These are phyloP conservation scores for Epizoanthus scotinus DNA, from an alignment of 92 coral and sea anemone genomes.

Conservation along the genomic window DNA sequence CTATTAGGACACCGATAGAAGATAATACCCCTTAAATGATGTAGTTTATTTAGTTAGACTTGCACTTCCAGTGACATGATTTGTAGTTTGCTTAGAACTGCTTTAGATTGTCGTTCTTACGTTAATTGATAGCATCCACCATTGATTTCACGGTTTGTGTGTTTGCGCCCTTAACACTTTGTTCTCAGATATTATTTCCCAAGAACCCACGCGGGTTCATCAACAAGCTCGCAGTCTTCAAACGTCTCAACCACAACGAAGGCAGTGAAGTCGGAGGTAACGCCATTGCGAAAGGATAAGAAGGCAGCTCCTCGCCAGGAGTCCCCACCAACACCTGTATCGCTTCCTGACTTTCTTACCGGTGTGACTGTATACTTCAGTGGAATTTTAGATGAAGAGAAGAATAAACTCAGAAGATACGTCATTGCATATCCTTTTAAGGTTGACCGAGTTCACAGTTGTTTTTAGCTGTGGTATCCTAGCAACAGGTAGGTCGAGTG, in stretches of 20 bases:
- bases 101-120: no score
- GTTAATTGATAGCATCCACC: neutral
- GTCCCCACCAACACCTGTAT: neutral
- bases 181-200: slow-evolving; percentile 70
- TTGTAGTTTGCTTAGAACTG: no score
- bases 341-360: slow-evolving; percentile 72
- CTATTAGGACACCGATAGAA: no score
- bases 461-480: neutral
- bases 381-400: slow-evolving; percentile 52
- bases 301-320: neutral
- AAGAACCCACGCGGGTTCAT: slow-evolving; percentile 39
- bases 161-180: neutral
- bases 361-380: slow-evolving; percentile 74
- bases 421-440: slow-evolving; percentile 88
- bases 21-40: no score
- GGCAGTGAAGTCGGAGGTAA: slow-evolving; percentile 4
- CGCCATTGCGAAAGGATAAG: neutral
- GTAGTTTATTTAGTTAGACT: no score
- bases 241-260: neutral
- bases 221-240: neutral
- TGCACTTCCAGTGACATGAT: no score
- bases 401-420: slow-evolving; percentile 67
- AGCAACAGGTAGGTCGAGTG: no score
- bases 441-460: neutral
- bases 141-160: neutral